Evolutionary conservation across 2,113 vertebrate genomes (phyloP).

Genomic region (Tyto alba): DNA sequence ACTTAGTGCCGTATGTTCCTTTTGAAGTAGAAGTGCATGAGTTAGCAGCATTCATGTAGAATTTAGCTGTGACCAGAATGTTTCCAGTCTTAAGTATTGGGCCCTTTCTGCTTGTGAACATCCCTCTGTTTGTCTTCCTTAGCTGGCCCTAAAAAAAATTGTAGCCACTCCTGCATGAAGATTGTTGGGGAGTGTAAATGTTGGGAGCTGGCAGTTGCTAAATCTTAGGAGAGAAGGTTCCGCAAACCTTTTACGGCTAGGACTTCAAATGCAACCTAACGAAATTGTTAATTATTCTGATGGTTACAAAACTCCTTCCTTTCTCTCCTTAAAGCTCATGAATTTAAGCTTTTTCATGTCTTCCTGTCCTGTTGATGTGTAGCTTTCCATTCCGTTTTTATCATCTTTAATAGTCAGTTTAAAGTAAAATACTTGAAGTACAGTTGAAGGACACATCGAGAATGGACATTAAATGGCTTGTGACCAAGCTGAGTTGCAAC

Average conservation of each 20-base stretch:
- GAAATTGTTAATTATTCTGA: background rate
- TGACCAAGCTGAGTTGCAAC: background rate
- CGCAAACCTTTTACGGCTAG: background rate
- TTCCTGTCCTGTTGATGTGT: background rate
- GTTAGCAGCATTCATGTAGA: background rate
- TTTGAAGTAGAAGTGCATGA: background rate
- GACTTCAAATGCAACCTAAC: background rate
- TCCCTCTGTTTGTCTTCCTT: background rate
- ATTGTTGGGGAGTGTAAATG: too few relatives aligned
- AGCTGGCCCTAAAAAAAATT: background rate
- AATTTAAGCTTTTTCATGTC: background rate
- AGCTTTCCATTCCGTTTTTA: background rate
- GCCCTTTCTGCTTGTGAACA: background rate
- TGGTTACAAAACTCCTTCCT: background rate
- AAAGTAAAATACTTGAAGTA: background rate
- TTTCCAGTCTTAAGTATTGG: background rate
- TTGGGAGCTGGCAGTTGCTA: background rate
- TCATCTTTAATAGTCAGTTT: background rate
- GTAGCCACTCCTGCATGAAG: background rate
- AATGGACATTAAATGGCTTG: background rate
- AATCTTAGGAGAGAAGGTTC: background rate
- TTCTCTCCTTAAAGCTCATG: background rate
- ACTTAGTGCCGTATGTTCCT: background rate
- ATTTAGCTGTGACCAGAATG: background rate
- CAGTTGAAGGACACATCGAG: background rate